Evolutionary conservation across 2,113 vertebrate genomes (phyloP).

Genomic region (Mionectes macconnelli): DNA sequence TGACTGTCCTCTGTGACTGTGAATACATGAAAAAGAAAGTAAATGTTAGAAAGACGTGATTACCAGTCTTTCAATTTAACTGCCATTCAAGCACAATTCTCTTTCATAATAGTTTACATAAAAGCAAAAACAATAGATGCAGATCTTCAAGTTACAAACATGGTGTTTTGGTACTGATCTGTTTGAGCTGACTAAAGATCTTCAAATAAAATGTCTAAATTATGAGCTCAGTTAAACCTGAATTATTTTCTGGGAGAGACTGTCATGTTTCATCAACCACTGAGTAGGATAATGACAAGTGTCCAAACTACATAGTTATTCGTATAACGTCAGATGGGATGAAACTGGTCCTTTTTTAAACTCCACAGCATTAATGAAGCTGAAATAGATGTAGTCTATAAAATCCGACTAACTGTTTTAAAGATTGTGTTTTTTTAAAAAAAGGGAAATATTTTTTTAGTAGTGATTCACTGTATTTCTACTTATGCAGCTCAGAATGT

Average conservation of each 20-base stretch:
- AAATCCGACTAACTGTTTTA: neutral
- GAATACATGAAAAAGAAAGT: neutral
- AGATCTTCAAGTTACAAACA: neutral
- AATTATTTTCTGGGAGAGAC: neutral
- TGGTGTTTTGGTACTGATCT: neutral
- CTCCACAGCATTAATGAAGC: neutral
- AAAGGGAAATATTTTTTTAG: rapidly evolving
- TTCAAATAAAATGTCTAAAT: neutral
- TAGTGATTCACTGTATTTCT: neutral
- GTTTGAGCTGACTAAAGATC: neutral
- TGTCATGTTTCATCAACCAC: neutral
- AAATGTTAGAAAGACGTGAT: neutral
- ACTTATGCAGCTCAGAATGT: neutral
- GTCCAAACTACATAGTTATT: neutral
- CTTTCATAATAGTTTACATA: neutral
- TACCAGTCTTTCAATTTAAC: neutral
- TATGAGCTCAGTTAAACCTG: neutral
- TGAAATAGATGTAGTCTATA: neutral
- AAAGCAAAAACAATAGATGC: neutral
- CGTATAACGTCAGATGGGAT: neutral
- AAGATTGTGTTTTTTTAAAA: neutral
- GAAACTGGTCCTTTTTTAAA: neutral
- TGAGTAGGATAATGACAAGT: neutral
- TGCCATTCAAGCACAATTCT: neutral
- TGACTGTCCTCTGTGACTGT: neutral